Base-by-base conservation (phyloP, 2,113 vertebrate species). In the Hemiprocne comata region DNA sequence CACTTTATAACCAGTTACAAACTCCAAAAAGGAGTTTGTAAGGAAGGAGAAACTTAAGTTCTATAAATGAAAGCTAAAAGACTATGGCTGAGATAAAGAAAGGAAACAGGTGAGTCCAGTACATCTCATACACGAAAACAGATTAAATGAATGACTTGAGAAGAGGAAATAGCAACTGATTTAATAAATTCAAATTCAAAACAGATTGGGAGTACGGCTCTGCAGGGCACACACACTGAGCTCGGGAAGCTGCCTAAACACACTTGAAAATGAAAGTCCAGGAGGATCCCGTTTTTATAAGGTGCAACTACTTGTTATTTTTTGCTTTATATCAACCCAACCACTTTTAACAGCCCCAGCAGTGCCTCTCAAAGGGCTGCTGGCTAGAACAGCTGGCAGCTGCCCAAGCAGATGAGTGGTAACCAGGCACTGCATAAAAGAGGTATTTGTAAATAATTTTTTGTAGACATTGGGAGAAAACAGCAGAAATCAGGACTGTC, bases 161-260 rank as follows among this genome's bases (percentile, higher is more conserved):
- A 94, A 85, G 20, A 92, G 93, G 79, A 94, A 95, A 90, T 58
- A 54, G 58, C 36, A 94, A 66, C 25, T 62, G 46, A 53, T 77
- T 74, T 78, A 81, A 94, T 90, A 74, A 79, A 93, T 64, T 80
- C 64, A 93, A 92, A 97, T 85, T 42, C 88, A 88, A 89, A 87
- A 3, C 83, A 94, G 65, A 93, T 0, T 72, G 48, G 55, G 48
- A 74, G 4, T 24, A 76, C 21, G 71, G 50, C 44, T 91, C 58
- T 70, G 38, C n/a, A 83, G 46, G 46, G 58, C 58, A 83, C 3
- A 2, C 65, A 42, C 24, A 15, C 71, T 58, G 58, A 90, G 85
- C 82, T 85, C 78, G 58, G 64, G 65, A 78, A 84, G 67, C 75
- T 85, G 85, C 64, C 75, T 76, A 42, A 94, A 85, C 19, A 87